Base-by-base conservation (phyloP, 2,113 vertebrate genomes). In the Tragelaphus buxtoni region DNA sequence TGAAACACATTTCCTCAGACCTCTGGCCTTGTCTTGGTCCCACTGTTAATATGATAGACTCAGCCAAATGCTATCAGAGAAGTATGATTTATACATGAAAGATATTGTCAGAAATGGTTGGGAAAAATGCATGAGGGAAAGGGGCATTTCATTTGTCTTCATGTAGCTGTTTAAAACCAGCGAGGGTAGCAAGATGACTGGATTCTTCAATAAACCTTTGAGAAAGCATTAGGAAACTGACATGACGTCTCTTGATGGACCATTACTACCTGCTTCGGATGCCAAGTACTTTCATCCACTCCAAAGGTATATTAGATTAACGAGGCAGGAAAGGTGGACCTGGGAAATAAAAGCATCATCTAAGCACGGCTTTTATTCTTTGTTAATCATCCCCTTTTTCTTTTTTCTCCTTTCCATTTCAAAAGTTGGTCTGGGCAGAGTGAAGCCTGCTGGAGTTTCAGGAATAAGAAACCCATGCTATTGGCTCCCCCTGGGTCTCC, bases 171-270 rank as follows among this genome's bases (percentile, higher is more conserved):
- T 98, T 98, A 96, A 98, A 98, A 98, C 82, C 97, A 98, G 97
- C 90, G 90, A 98, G 96, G 97, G 94, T 95, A 98, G 97, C 96
- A 97, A 97, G 97, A 96, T 98, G 98, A 93, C 97, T 96, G 80
- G 94, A 98, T 98, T 98, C 97, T 98, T 98, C 98, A 98, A 97
- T 96, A 97, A 98, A 93, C 97, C 95, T 98, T 98, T 98, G 96
- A 97, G 94, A 98, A 97, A 97, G 87, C 97, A 98, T 98, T 98
- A 98, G 96, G 95, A 98, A 95, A 93, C 97, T 98, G 97, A 97
- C 90, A 97, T 81, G 95, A 63, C 96, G 84, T 95, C 96, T 98
- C 98, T 97, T 98, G 98, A 98, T 98, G 97, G 98, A 76, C 95
- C 61, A 9, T 98, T 98, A 98, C 97, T 98, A 97, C 92, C 98